Percentiles rank a stretch among this genome's conserved stretches.
Conservation (phyloP, 2,888 invertebrate species). For the Tridacna crocea region DNA sequence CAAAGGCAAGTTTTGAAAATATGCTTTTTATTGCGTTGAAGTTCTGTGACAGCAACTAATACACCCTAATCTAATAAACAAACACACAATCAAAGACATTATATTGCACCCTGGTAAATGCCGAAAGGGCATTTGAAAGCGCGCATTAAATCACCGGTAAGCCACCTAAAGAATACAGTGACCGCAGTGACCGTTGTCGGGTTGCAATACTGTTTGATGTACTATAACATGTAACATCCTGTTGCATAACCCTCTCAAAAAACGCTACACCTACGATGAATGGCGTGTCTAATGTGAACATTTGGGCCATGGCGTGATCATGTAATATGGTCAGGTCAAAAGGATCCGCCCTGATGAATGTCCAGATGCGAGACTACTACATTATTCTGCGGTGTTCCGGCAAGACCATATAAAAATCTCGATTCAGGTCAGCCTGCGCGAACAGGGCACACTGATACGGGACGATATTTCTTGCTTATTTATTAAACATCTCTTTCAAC, state of each 20-base stretch:
- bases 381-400: too few relatives aligned
- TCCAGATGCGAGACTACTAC: background rate
- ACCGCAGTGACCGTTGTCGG: conserved; percentile 29
- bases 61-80: too few relatives aligned
- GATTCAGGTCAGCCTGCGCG: too few relatives aligned
- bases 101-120: conserved; percentile 15
- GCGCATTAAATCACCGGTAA: conserved; percentile 41
- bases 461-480: too few relatives aligned
- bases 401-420: too few relatives aligned
- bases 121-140: conserved; percentile 26
- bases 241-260: conserved; percentile 15
- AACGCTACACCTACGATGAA: conserved; percentile 10
- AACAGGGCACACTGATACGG: too few relatives aligned
- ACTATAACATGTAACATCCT: background rate
- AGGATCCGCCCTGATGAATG: background rate
- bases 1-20: too few relatives aligned
- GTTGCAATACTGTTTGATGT: conserved; percentile 23
- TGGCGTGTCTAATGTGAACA: conserved; percentile 7
- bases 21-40: conserved; percentile 30
- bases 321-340: background rate
- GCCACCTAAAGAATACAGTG: conserved; percentile 20
- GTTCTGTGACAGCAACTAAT: background rate
- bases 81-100: background rate
- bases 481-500: too few relatives aligned
- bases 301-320: background rate